A percentile compares a stretch with the other conserved stretches of the same genome.
Conservation (phyloP, 2,888 invertebrate species). For the Ctena decussata region DNA sequence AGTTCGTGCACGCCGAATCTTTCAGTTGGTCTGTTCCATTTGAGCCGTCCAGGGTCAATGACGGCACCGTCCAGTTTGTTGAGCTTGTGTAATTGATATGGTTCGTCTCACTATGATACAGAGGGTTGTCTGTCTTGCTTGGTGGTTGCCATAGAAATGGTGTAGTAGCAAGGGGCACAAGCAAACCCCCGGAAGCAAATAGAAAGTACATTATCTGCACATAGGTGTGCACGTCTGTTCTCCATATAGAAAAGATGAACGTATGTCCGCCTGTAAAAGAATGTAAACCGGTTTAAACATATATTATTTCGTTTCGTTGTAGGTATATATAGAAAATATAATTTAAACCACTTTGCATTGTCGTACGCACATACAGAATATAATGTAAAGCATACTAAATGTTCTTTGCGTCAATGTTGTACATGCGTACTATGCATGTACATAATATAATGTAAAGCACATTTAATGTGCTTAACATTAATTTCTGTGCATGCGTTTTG, state of each 20-base stretch:
- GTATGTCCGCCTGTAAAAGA: slow-evolving; percentile 78
- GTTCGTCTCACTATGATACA: not conserved
- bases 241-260: slow-evolving; percentile 59
- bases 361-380: no score
- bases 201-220: slow-evolving; percentile 67
- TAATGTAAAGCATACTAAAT: no score
- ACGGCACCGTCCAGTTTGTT: no score
- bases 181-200: slow-evolving; percentile 62
- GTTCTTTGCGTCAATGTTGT: no score
- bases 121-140: not conserved
- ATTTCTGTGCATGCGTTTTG: no score
- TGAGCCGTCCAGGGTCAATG: not conserved
- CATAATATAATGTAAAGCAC: no score
- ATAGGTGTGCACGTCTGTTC: slow-evolving; percentile 59
- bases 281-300: no score
- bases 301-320: no score
- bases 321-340: no score
- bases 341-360: no score
- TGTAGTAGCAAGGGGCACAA: slow-evolving; percentile 64
- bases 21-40: not conserved
- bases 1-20: not conserved
- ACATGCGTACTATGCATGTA: no score
- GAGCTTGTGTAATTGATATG: not conserved
- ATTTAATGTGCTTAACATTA: no score
- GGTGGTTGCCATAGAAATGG: slow-evolving; percentile 53